Percentiles rank a stretch among this genome's conserved stretches.
Evolutionary conservation across 1,140 invertebrate genomes (phyloP).

Genomic region (Aphis craccivora): DNA sequence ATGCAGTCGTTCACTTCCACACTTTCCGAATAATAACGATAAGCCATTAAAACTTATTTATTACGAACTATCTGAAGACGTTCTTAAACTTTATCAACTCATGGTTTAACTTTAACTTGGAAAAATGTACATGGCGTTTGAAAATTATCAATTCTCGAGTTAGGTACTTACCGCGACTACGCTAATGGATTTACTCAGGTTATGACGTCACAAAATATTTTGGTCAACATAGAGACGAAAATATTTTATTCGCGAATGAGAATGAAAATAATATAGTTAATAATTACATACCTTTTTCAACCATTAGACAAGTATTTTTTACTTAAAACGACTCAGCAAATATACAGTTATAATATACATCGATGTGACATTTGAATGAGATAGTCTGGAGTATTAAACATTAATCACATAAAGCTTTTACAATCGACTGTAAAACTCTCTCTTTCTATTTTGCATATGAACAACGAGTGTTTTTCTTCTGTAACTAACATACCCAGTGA

Average conservation of each 20-base stretch:
- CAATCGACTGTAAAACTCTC: not conserved
- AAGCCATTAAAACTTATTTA: constrained; percentile 8
- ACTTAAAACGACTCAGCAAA: not conserved
- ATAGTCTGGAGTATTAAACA: not conserved
- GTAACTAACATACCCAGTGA: not conserved
- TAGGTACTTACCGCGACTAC: not conserved
- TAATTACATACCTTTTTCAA: not conserved
- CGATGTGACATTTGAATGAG: not conserved
- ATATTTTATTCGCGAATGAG: not conserved
- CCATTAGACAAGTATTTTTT: not conserved
- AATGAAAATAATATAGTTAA: not conserved
- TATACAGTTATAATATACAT: not conserved
- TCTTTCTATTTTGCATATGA: not conserved
- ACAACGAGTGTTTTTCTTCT: not conserved
- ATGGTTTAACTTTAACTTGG: not conserved
- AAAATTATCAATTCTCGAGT: not conserved
- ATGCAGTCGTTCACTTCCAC: not conserved
- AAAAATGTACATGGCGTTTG: not conserved
- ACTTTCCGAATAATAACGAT: not conserved
- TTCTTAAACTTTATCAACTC: constrained; percentile 8
- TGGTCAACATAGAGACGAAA: not conserved
- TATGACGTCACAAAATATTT: not conserved
- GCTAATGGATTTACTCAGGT: not conserved
- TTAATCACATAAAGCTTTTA: not conserved
- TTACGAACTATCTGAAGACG: not conserved